Conservation (phyloP, 2,888 invertebrate species). For the Diadegma fenestrale region DNA sequence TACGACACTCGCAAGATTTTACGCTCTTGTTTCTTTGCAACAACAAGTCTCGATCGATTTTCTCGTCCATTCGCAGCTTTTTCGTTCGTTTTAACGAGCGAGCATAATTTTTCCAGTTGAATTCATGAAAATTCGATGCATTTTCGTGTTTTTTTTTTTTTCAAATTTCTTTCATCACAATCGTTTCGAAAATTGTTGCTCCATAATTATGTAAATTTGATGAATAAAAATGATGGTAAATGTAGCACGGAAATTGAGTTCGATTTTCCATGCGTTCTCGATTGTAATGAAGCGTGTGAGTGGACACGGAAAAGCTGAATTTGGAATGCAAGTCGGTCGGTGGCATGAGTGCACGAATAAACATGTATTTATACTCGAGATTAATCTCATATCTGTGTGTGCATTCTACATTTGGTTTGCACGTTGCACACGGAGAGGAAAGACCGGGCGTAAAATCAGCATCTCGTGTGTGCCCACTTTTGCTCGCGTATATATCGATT, state of each 20-base stretch:
- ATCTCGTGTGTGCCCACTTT: slow-evolving; percentile 25
- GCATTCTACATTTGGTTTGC: slow-evolving; percentile 26
- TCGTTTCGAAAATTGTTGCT: too few relatives aligned
- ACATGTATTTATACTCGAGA: not conserved
- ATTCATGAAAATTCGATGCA: too few relatives aligned
- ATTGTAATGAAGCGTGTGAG: not conserved
- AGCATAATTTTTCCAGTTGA: too few relatives aligned
- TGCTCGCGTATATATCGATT: slow-evolving; percentile 34
- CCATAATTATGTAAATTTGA: not conserved
- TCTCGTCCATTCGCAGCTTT: not conserved
- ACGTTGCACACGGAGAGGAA: not conserved
- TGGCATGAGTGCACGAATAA: not conserved
- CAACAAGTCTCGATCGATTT: not conserved
- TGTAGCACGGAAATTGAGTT: not conserved
- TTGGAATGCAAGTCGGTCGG: not conserved
- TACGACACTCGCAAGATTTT: not conserved
- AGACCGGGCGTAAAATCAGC: slow-evolving; percentile 27
- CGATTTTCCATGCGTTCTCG: slow-evolving; percentile 12
- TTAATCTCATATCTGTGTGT: not conserved
- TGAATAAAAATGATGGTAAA: not conserved
- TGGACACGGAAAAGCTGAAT: not conserved
- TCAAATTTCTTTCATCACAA: too few relatives aligned
- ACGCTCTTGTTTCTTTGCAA: not conserved
- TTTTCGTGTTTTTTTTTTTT: too few relatives aligned
- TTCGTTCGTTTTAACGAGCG: not conserved